Evolutionary conservation across 2,888 invertebrate species (phyloP).

Genomic region (Nasonovia ribisnigri): DNA sequence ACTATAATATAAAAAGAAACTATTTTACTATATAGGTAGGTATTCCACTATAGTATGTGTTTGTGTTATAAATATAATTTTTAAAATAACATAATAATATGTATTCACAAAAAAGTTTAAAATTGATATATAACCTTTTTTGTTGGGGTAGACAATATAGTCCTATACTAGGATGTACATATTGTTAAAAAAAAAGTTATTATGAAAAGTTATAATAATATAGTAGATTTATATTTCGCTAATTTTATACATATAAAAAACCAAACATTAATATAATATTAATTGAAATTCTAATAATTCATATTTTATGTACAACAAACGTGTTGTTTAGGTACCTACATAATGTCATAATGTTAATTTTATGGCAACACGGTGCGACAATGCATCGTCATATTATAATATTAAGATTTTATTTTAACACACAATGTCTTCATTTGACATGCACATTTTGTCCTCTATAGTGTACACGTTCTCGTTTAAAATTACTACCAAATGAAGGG

Average conservation of each 20-base stretch:
- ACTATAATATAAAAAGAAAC: neutral
- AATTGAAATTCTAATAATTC: neutral
- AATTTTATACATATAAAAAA: neutral
- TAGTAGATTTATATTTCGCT: neutral
- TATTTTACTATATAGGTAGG: neutral
- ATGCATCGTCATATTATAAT: neutral
- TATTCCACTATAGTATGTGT: too few relatives aligned
- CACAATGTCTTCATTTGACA: slow-evolving; percentile 36
- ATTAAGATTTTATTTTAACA: slow-evolving; percentile 12
- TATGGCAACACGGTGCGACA: neutral
- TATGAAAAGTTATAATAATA: neutral
- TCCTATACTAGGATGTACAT: neutral
- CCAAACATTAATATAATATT: neutral
- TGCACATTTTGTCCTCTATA: slow-evolving; percentile 54
- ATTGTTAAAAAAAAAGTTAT: neutral
- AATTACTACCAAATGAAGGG: slow-evolving; percentile 60
- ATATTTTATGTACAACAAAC: neutral
- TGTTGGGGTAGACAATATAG: too few relatives aligned
- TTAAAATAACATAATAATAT: neutral
- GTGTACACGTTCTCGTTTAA: slow-evolving; percentile 35
- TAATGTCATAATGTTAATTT: neutral
- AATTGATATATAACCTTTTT: too few relatives aligned
- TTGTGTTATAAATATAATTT: neutral
- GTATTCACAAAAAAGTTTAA: neutral
- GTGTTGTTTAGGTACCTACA: neutral